A percentile compares a stretch with the other conserved stretches of the same genome.
Conservation (phyloP, 2,888 invertebrate species). For the Caradrina clavipalpis region DNA sequence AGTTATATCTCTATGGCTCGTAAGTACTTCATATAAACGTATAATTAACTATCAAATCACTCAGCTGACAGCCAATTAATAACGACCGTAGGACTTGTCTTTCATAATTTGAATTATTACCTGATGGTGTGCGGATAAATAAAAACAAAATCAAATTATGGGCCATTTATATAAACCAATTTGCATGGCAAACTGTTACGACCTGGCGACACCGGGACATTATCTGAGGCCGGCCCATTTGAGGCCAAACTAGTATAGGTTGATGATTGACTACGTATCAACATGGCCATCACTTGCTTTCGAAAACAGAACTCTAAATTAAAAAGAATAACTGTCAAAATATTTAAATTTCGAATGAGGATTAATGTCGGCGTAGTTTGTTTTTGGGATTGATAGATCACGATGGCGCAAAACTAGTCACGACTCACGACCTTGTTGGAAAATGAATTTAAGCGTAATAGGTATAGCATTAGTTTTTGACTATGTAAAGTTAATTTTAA, state of each 20-base stretch:
- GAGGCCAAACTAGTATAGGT: slow-evolving; percentile 42
- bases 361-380: slow-evolving; percentile 43
- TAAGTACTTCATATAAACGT: slow-evolving; percentile 57
- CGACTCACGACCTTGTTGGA: slow-evolving; percentile 48
- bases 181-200: slow-evolving; percentile 72
- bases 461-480: background rate
- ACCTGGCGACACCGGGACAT: slow-evolving; percentile 62
- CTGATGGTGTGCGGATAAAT: slow-evolving; percentile 63
- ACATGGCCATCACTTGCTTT: slow-evolving; percentile 49
- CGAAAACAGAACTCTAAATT: slow-evolving; percentile 29
- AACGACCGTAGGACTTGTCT: slow-evolving; percentile 59
- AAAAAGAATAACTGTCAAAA: slow-evolving; percentile 38
- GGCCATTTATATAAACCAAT: slow-evolving; percentile 72
- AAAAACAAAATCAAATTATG: slow-evolving; percentile 69
- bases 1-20: slow-evolving; percentile 61
- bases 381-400: slow-evolving; percentile 51
- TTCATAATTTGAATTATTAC: slow-evolving; percentile 65
- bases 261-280: slow-evolving; percentile 47
- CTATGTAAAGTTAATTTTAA: background rate
- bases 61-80: slow-evolving; percentile 65
- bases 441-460: slow-evolving; percentile 13
- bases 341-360: slow-evolving; percentile 41
- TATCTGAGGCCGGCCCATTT: slow-evolving; percentile 56
- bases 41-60: slow-evolving; percentile 66
- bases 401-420: slow-evolving; percentile 45